Evolutionary conservation across 1,140 invertebrate genomes (phyloP).

Genomic region (Micrasema longulum): DNA sequence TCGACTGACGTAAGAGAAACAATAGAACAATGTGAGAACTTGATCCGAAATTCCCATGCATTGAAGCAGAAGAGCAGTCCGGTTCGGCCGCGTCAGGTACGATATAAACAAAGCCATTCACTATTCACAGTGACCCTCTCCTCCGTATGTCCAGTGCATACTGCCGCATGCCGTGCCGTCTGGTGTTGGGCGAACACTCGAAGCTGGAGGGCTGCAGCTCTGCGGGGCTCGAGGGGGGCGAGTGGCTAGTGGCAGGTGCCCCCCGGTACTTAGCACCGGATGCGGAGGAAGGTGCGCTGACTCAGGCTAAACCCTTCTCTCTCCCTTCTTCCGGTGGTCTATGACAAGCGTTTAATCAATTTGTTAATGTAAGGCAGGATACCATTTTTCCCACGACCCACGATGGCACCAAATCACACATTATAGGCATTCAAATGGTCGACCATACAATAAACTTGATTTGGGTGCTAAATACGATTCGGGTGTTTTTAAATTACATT

Average conservation of each 20-base stretch:
- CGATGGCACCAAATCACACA: no score
- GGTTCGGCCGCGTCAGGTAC: slow-evolving; percentile 27
- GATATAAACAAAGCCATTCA: slow-evolving; percentile 37
- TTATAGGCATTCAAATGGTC: no score
- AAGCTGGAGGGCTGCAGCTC: slow-evolving; percentile 1
- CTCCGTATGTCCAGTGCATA: slow-evolving; percentile 7
- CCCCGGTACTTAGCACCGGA: slow-evolving; percentile 6
- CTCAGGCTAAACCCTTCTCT: slow-evolving; percentile 34
- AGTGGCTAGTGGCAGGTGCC: not conserved
- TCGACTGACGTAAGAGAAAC: slow-evolving; percentile 39
- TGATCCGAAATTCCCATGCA: slow-evolving; percentile 44
- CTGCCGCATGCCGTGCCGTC: not conserved
- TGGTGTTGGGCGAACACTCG: slow-evolving; percentile 1
- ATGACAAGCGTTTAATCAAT: not conserved
- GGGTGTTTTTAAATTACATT: no score
- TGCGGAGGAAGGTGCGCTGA: slow-evolving; percentile 29
- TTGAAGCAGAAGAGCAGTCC: slow-evolving; percentile 39
- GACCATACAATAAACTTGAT: no score
- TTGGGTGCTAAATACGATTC: no score
- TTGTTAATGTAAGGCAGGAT: no score
- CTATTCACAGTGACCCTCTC: slow-evolving; percentile 27
- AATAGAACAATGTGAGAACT: slow-evolving; percentile 31
- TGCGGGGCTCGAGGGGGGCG: slow-evolving; percentile 14
- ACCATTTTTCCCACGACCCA: no score
- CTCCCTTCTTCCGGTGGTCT: slow-evolving; percentile 46